A percentile compares a stretch with the other conserved stretches of the same genome.
Conservation (phyloP, 1,140 invertebrate genomes). For the Scaptodrosophila lebanonensis region DNA sequence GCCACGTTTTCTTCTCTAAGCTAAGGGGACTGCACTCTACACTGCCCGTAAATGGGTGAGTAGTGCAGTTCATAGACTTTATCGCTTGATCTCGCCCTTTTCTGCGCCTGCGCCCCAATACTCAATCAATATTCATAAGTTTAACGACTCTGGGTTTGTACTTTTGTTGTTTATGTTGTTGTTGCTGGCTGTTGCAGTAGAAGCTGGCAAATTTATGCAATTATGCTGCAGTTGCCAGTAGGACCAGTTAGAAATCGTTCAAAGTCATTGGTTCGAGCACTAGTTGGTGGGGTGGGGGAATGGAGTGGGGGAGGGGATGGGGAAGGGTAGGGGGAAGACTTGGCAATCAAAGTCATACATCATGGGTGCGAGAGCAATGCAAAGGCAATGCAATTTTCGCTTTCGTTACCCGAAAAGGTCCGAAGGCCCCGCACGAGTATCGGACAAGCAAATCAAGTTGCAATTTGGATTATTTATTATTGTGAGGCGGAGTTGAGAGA, state of each 20-base stretch:
- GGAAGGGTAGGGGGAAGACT: background rate
- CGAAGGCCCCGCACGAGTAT: background rate
- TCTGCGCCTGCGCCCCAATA: constrained; percentile 48
- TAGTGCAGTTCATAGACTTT: too few relatives aligned
- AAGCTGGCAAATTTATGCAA: constrained; percentile 43
- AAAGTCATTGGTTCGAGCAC: constrained; percentile 69
- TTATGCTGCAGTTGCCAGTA: constrained; percentile 1
- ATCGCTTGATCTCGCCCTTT: too few relatives aligned
- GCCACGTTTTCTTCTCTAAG: too few relatives aligned
- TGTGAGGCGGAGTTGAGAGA: constrained; percentile 39
- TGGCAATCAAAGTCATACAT: background rate
- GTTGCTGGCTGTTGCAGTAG: constrained; percentile 20
- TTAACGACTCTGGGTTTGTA: constrained; percentile 52
- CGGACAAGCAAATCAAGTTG: constrained; percentile 53
- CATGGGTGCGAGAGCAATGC: constrained; percentile 27
- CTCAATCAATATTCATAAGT: constrained; percentile 71
- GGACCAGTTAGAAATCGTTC: constrained; percentile 63
- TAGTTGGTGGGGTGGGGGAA: constrained; percentile 32
- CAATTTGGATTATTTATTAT: constrained; percentile 70
- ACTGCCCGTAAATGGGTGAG: too few relatives aligned
- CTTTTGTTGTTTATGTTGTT: too few relatives aligned
- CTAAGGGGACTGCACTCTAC: too few relatives aligned
- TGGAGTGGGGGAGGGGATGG: background rate
- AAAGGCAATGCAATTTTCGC: constrained; percentile 68
- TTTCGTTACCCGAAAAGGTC: constrained; percentile 58